A percentile compares a stretch with the other conserved stretches of the same genome.
Conservation (phyloP, 2,113 vertebrate genomes). For the Paramormyrops kingsleyae region DNA sequence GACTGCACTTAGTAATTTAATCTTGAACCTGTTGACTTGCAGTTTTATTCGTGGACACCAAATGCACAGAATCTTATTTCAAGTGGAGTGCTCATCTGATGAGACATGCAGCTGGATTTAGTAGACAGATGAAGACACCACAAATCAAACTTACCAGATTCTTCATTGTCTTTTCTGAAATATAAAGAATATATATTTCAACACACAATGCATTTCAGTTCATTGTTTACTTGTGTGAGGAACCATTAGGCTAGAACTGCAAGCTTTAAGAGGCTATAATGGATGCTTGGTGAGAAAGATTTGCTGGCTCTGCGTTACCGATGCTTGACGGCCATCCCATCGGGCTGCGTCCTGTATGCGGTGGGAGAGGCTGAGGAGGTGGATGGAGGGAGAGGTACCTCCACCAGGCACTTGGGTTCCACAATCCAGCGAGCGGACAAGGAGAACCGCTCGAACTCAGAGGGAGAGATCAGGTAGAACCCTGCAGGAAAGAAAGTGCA, state of each 20-base stretch:
- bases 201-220: not conserved
- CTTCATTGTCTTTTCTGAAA: slow-evolving; percentile 36
- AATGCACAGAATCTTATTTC: not conserved
- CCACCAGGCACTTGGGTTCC: slow-evolving; percentile 79
- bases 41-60: not conserved
- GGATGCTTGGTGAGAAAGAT: not conserved
- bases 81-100: not conserved
- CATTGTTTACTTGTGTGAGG: not conserved
- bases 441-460: slow-evolving; percentile 95
- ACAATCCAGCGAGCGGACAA: slow-evolving; percentile 83
- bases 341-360: slow-evolving; percentile 32
- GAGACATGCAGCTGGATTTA: not conserved
- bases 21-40: not conserved
- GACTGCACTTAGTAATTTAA: not conserved
- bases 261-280: not conserved
- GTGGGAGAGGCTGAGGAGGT: slow-evolving; percentile 31
- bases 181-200: slow-evolving; percentile 13
- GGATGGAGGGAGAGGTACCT: slow-evolving; percentile 47
- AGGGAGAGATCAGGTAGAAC: slow-evolving; percentile 93
- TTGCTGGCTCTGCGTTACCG: slow-evolving; percentile 51
- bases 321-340: slow-evolving; percentile 49
- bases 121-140: not conserved
- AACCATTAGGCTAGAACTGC: not conserved
- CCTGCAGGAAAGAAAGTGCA: slow-evolving; percentile 52
- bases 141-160: slow-evolving; percentile 47